Percentiles rank a stretch among this genome's conserved stretches.
These are phyloP conservation scores for Chironomus striatipennis DNA, from an alignment of 1,140 invertebrate species.

Conservation along the genomic window DNA sequence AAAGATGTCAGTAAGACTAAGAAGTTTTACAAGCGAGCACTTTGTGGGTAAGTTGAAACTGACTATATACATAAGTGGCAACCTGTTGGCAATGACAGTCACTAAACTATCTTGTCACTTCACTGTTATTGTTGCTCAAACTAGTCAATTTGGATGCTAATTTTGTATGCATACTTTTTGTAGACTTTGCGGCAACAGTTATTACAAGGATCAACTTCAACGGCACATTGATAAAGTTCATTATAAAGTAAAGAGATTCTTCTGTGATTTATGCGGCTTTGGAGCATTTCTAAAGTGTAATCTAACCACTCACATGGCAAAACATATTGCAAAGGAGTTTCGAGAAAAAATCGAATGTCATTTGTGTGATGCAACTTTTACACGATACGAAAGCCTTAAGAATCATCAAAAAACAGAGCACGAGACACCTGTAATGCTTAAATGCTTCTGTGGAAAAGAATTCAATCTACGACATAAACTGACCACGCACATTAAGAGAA, in stretches of 20 bases:
- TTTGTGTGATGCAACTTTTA: not conserved
- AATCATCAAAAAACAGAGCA: not conserved
- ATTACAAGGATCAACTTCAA: slow-evolving; percentile 4
- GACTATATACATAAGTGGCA: too few species aligned
- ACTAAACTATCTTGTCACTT: too few species aligned
- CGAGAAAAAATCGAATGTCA: not conserved
- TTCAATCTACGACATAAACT: slow-evolving; percentile 2
- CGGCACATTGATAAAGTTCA: slow-evolving; percentile 6
- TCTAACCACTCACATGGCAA: not conserved
- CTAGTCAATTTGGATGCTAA: too few species aligned
- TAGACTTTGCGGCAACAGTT: not conserved
- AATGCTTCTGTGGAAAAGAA: slow-evolving; percentile 20
- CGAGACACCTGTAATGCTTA: not conserved
- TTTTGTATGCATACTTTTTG: not conserved
- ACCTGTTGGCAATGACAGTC: too few species aligned
- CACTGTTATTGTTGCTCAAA: too few species aligned
- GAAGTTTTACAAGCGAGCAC: not conserved
- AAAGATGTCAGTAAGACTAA: not conserved
- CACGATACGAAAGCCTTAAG: not conserved
- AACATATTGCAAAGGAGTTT: not conserved
- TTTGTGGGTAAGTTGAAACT: not conserved
- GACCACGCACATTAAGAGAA: not conserved
- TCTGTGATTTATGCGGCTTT: not conserved
- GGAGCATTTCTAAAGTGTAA: slow-evolving; percentile 3
- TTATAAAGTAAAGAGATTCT: slow-evolving; percentile 1